Base-by-base conservation (phyloP, 2,113 vertebrate genomes). In the Bubalus kerabau region DNA sequence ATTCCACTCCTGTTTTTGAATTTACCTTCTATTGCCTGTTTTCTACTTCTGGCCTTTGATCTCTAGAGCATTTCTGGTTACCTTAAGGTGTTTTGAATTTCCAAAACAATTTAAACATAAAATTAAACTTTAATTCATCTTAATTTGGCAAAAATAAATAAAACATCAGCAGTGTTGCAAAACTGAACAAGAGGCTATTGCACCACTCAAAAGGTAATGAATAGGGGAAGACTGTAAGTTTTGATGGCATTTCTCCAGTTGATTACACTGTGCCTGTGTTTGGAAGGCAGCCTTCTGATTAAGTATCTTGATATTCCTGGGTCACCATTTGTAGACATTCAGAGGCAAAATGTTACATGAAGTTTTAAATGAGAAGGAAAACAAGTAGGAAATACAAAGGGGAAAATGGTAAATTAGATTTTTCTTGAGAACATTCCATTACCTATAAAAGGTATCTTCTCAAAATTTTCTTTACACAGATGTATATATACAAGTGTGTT, bases 41-140 rank as follows among this genome's bases (percentile, higher is more conserved):
- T 92, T 48, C 17, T 1, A 62, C 78, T 24, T 64, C 40, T 11
- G 60, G n/a, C 52, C 48, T 86, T 36, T 93, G 76, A 48, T 28
- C 86, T 21, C 43, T 91, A 16, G 36, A 83, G 76, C 67, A 85
- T 89, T 60, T 93, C 76, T 52, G 9, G 89, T 92, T 92, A 87
- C 46, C 30, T 76, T 52, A 67, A 92, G 85, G 30, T 93, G 36
- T 86, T 95, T 40, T 93, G 67, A 96, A 89, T 89, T 80, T 96
- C 43, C 59, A 94, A 86, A 80, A 59, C 50, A 92, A 93, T 93
- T 97, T 93, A 89, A 96, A 80, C 71, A 74, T 86, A 93, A 80
- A 91, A 96, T 96, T 97, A 91, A 95, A 95, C 76, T 96, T 93
- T 89, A 97, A 94, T 91, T 94, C 76, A 62, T 88, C 91, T 86